A percentile compares a stretch with the other conserved stretches of the same genome.
These are phyloP conservation scores for Centropus unirufus DNA, from an alignment of 2,113 vertebrate genomes.

Conservation along the genomic window DNA sequence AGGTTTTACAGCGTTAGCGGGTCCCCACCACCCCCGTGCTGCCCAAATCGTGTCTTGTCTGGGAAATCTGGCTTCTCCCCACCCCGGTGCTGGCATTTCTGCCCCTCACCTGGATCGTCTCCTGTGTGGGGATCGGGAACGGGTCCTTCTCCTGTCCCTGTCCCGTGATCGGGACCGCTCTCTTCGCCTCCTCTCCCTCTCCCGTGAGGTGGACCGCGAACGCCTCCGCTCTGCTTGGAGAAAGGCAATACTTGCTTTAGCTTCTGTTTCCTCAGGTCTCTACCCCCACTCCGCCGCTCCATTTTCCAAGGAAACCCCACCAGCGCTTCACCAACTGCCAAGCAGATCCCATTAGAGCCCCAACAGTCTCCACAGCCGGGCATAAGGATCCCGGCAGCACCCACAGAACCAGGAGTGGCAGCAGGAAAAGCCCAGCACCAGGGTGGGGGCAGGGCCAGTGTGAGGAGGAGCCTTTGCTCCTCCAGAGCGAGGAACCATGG, in stretches of 20 bases:
- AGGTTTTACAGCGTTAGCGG: not conserved
- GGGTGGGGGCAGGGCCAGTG: too few species aligned
- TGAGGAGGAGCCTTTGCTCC: not conserved
- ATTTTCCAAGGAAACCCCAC: not conserved
- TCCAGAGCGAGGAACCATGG: not conserved
- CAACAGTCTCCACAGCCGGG: not conserved
- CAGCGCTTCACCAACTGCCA: accelerated
- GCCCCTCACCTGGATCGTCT: slow-evolving; percentile 87
- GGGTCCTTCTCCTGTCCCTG: slow-evolving; percentile 87
- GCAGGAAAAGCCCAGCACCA: not conserved
- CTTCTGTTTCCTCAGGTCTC: accelerated
- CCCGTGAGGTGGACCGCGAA: slow-evolving; percentile 89
- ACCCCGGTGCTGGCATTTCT: accelerated
- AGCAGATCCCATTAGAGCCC: not conserved
- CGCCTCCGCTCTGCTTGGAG: slow-evolving; percentile 84
- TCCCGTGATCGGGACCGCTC: slow-evolving; percentile 91
- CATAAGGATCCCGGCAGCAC: not conserved
- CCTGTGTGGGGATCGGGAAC: slow-evolving; percentile 91
- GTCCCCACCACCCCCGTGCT: not conserved
- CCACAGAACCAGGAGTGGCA: accelerated
- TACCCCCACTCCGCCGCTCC: accelerated
- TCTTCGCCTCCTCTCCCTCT: slow-evolving; percentile 88
- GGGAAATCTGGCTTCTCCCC: not conserved
- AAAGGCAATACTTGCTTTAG: not conserved
- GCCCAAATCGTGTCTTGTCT: too few species aligned